phyloP scores from a whole-genome alignment of 2,888 invertebrate genomes.

The Dicranocentrus wangi region DNA sequence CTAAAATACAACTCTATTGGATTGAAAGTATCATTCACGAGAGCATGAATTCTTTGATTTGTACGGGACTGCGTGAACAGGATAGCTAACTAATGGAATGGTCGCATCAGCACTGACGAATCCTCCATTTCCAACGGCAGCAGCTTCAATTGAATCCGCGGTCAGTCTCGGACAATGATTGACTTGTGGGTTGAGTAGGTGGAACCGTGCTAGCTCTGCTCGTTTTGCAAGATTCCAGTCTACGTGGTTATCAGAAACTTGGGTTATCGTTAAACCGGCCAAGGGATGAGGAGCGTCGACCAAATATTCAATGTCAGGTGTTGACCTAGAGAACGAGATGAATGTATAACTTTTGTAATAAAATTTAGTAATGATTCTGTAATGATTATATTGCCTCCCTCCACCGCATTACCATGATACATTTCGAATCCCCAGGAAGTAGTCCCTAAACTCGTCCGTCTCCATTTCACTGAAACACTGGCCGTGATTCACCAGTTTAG shows the following conservation, averaged over 20 bases:
- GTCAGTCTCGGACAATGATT: slow-evolving; percentile 8
- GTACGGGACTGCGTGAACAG: no score
- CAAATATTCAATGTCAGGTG: slow-evolving; percentile 11
- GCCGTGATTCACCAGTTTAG: slow-evolving; percentile 28
- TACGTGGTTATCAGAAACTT: slow-evolving; percentile 49
- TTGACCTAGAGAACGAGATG: no score
- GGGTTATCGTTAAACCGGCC: slow-evolving; percentile 13
- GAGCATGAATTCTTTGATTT: no score
- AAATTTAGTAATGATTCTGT: not conserved
- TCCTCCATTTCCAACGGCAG: no score
- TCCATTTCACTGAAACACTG: slow-evolving; percentile 43
- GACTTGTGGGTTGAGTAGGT: slow-evolving; percentile 38
- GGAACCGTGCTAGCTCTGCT: slow-evolving; percentile 42
- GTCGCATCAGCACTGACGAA: no score
- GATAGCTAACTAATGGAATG: no score
- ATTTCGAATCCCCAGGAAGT: slow-evolving; percentile 46
- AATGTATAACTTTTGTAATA: no score
- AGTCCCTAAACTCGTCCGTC: slow-evolving; percentile 33
- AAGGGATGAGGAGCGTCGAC: slow-evolving; percentile 21
- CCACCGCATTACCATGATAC: slow-evolving; percentile 54
- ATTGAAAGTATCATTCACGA: no score
- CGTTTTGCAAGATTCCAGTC: slow-evolving; percentile 32
- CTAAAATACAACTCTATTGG: no score
- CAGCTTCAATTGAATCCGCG: no score
- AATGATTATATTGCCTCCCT: no score